These are phyloP conservation scores for Montipora efflorescens DNA, from an alignment of 64 coral and sea anemone genomes.

Conservation along the genomic window DNA sequence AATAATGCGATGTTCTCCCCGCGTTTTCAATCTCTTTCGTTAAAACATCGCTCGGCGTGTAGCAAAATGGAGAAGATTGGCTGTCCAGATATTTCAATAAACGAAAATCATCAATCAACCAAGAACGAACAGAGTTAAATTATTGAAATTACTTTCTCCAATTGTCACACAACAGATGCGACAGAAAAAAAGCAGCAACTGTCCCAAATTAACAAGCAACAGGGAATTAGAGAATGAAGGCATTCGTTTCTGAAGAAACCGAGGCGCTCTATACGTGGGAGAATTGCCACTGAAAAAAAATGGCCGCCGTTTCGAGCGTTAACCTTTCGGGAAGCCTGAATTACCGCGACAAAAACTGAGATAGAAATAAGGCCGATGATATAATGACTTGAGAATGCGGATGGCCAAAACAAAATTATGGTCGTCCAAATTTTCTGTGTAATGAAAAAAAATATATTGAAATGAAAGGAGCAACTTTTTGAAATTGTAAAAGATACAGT, in stretches of 20 bases:
- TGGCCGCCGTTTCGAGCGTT: no score
- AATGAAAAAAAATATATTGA: background rate
- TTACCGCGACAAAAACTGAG: background rate
- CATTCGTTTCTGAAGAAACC: no score
- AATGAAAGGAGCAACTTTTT: background rate
- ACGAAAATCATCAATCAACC: background rate
- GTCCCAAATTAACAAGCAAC: background rate
- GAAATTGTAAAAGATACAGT: background rate
- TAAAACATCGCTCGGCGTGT: no score
- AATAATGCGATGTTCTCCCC: no score
- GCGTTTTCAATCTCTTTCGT: no score
- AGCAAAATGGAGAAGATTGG: background rate
- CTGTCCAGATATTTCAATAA: background rate
- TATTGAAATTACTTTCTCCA: background rate
- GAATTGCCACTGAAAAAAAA: no score
- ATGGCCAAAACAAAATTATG: background rate
- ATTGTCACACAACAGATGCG: constrained; percentile 24
- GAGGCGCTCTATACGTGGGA: no score
- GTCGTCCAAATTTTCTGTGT: background rate
- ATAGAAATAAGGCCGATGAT: no score
- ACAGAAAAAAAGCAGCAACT: background rate
- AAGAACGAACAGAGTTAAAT: background rate
- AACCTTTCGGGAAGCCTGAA: no score
- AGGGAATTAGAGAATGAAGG: background rate
- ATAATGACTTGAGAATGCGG: no score